Conservation (phyloP, 2,113 vertebrate genomes). For the Pseudorasbora parva region DNA sequence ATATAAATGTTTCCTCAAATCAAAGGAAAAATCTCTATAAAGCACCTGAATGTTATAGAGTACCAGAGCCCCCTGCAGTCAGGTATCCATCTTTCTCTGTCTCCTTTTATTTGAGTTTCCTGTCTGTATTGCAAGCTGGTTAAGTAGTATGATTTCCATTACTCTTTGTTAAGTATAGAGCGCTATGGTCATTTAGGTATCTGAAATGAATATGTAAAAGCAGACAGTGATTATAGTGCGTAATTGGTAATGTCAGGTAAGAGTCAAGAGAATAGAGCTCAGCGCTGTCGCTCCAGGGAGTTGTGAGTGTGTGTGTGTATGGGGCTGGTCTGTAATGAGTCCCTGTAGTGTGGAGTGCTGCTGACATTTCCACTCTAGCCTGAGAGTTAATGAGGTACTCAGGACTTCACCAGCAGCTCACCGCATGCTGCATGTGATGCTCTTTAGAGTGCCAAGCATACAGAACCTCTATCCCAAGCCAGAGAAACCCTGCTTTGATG, state of each 20-base stretch:
- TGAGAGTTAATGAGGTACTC: slow-evolving; percentile 59
- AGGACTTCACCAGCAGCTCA: slow-evolving; percentile 49
- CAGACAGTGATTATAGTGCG: slow-evolving; percentile 31
- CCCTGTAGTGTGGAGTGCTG: slow-evolving; percentile 64
- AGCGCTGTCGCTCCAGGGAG: slow-evolving; percentile 27
- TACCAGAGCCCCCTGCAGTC: slow-evolving; percentile 52
- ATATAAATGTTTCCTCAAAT: slow-evolving; percentile 60
- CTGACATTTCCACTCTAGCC: slow-evolving; percentile 70
- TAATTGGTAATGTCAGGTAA: slow-evolving; percentile 49
- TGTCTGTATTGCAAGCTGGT: slow-evolving; percentile 4
- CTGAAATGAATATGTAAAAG: slow-evolving; percentile 21
- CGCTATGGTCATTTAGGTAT: not conserved
- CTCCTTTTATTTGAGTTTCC: slow-evolving; percentile 46
- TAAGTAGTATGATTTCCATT: slow-evolving; percentile 9
- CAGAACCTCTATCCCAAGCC: not conserved
- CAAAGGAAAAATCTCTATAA: not conserved
- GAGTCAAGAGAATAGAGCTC: slow-evolving; percentile 15
- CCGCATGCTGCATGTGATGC: slow-evolving; percentile 9
- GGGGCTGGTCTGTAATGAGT: slow-evolving; percentile 70
- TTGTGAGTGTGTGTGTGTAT: slow-evolving; percentile 31
- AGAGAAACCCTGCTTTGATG: not conserved
- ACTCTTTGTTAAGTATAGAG: not conserved
- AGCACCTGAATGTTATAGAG: slow-evolving; percentile 68
- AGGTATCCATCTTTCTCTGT: slow-evolving; percentile 26
- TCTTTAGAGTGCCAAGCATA: slow-evolving; percentile 28